Evolutionary conservation across 2,888 invertebrate genomes (phyloP), one percentile per base, ranked within the genome.

Genomic region (Dryomyza anilis): DNA sequence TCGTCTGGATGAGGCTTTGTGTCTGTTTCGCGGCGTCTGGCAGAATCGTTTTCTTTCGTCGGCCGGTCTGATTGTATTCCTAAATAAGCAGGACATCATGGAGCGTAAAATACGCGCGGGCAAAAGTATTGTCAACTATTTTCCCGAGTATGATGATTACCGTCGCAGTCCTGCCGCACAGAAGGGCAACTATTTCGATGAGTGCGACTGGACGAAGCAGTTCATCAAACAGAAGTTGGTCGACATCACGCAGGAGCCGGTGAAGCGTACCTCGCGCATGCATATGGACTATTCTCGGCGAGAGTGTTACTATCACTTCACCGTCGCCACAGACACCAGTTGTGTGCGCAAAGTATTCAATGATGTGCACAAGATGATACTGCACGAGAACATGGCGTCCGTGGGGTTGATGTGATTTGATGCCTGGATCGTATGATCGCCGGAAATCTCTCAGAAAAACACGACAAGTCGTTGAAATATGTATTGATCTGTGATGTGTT

Each of bases 1-100:
- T 82, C 83, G 93, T 48, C 84, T 94, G 10, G 79, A 87, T 66
- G 94, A 94, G 80, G 87, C 93, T 0, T 83, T 93, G 1, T 85
- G 85, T 29, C 83, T 93, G 1, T 94, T 94, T 72, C 87, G 88
- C 68, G 90, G 91, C 72, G 90, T 93, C 1, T 93, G 92, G 90
- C 89, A 88, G 71, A 93, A 83, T 73, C 76, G 83, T 69, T 94
- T 91, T 76, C 85, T 94, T 0, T 83, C 89, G 65, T 87, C 89
- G 70, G 89, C 92, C 0, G 93, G 92, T 2, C 84, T 93, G 45
- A 91, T 94, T 56, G 87, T 94, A 8, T 94, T 94, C 81, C 85
- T 94, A 39, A 94, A 94, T 81, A 94, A 94, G 78, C 92, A 92
- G 76, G 93, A 94, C 77, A 83, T 92, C 2, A 62, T 62, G 62